phyloP scores from a whole-genome alignment of 2,113 vertebrate genomes.

The Lycocorax pyrrhopterus region DNA sequence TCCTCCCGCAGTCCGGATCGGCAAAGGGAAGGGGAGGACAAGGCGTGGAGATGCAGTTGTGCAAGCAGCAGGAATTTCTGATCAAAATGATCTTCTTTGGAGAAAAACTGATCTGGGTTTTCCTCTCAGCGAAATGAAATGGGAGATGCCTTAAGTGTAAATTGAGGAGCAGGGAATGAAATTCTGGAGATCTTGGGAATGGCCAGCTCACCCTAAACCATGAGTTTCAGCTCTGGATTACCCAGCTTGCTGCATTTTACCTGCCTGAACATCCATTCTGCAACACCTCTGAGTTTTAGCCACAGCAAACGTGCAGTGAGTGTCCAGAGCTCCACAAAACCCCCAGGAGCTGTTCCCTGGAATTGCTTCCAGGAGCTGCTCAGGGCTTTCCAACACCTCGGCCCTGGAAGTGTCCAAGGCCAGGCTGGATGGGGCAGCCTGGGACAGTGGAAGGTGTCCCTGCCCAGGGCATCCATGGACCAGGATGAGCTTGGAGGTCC shows the following conservation, averaged over 20 bases:
- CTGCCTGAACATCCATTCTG: background rate
- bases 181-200: background rate
- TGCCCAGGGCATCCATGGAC: background rate
- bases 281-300: accelerated
- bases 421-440: background rate
- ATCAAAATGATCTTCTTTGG: background rate
- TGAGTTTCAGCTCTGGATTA: background rate
- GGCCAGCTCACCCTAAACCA: background rate
- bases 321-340: background rate
- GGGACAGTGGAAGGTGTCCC: background rate
- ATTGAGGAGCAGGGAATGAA: accelerated
- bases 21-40: background rate
- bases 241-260: background rate
- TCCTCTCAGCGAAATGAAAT: accelerated
- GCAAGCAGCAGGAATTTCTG: background rate
- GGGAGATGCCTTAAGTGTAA: accelerated
- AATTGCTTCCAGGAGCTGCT: background rate
- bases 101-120: accelerated
- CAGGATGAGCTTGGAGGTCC: background rate
- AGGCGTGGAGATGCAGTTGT: accelerated
- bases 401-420: background rate
- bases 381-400: background rate
- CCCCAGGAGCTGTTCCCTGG: background rate
- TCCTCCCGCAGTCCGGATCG: background rate
- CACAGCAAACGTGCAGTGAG: accelerated